Evolutionary conservation across 2,888 invertebrate genomes (phyloP).

Genomic region (Alentia gelatinosa): DNA sequence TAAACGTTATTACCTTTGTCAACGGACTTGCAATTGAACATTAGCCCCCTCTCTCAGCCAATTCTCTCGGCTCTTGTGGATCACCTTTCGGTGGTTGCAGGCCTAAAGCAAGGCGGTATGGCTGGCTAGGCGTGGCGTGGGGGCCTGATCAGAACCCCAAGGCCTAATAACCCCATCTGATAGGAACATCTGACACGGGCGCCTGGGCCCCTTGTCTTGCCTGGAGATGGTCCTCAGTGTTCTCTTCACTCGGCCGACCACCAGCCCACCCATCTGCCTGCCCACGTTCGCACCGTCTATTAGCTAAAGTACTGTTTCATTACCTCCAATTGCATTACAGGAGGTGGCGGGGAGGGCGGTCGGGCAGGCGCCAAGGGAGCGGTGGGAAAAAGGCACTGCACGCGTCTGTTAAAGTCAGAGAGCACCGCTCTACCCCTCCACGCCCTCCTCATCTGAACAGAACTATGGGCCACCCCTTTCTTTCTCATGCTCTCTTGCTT

Average conservation of each 20-base stretch:
- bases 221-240: background rate
- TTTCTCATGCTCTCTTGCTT: background rate
- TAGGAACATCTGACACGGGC: background rate
- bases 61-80: background rate
- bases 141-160: background rate
- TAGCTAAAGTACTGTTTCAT: constrained; percentile 30
- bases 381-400: background rate
- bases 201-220: background rate
- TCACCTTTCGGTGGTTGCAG: background rate
- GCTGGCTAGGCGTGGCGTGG: background rate
- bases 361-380: too few species aligned
- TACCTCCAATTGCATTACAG: constrained; percentile 23
- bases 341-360: background rate
- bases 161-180: background rate
- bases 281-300: background rate
- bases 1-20: constrained; percentile 26
- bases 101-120: background rate
- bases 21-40: background rate
- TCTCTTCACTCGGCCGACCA: background rate
- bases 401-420: background rate
- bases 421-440: background rate
- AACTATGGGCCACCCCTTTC: too few species aligned
- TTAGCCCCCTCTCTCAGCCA: background rate
- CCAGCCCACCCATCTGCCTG: background rate
- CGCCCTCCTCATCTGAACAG: too few species aligned